These are phyloP conservation scores for Nebria salina DNA, from an alignment of 2,888 invertebrate genomes.

Conservation along the genomic window DNA sequence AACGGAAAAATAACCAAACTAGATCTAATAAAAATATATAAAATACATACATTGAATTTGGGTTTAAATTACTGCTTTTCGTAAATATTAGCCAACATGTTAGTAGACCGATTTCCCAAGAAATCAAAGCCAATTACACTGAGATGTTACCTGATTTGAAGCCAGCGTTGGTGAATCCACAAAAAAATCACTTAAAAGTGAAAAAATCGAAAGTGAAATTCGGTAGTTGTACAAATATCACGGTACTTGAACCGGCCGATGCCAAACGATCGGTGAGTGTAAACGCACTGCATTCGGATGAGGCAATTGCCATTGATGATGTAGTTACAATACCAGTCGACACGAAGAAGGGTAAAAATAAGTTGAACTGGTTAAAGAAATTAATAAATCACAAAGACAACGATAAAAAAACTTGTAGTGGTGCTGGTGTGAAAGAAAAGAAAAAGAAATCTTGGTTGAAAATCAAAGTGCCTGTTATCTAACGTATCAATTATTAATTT, in stretches of 20 bases:
- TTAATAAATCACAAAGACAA: slow-evolving; percentile 47
- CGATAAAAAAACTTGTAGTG: slow-evolving; percentile 41
- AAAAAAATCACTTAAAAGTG: slow-evolving; percentile 47
- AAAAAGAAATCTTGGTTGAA: slow-evolving; percentile 42
- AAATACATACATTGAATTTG: too few relatives aligned
- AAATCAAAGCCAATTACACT: slow-evolving; percentile 37
- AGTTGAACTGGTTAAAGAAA: slow-evolving; percentile 51
- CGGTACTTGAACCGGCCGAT: slow-evolving; percentile 8
- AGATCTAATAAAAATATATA: too few relatives aligned
- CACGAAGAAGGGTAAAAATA: slow-evolving; percentile 49
- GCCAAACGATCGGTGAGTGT: slow-evolving; percentile 27
- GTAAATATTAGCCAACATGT: background rate
- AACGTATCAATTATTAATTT: slow-evolving; percentile 18
- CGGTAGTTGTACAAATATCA: slow-evolving; percentile 53
- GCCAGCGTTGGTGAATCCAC: slow-evolving; percentile 21
- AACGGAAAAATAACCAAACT: too few relatives aligned
- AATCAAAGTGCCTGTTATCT: slow-evolving; percentile 32
- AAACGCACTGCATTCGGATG: slow-evolving; percentile 30
- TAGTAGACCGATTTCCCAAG: slow-evolving; percentile 43
- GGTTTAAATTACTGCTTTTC: background rate
- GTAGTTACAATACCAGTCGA: slow-evolving; percentile 48
- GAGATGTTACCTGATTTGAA: slow-evolving; percentile 37
- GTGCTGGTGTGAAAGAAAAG: slow-evolving; percentile 46
- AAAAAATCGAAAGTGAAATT: slow-evolving; percentile 53
- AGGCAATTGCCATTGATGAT: background rate